Evolutionary conservation across 1,140 invertebrate species (phyloP), one percentile per base, ranked within the genome.

Genomic region (Caenorhabditis briggsae): DNA sequence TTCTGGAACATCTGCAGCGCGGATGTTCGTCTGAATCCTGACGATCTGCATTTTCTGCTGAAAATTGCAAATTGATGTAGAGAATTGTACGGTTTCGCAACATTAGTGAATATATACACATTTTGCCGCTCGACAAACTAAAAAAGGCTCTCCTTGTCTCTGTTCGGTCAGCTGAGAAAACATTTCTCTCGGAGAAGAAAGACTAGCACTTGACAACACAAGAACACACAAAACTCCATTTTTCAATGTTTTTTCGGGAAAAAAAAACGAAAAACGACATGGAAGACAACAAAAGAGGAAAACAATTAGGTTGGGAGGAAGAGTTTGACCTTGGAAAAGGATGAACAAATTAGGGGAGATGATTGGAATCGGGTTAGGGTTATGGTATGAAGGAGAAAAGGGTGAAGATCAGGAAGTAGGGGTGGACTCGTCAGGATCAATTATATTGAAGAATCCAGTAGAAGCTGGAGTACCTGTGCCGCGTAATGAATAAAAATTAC

Each of bases 101-200:
- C 59, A 33, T 41, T 9, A 8, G 9, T 41, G 25, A 64, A 64
- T 41, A 18, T 46, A 46, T 70, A 70, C 64, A 48, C 64, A 70
- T 70, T 70, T 43, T 14, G 23, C 64, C 33, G 20, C 6, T 8
- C 23, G 64, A 70, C 64, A 70, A 70, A 70, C 64, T 70, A 78
- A 78, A 78, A 78, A 25, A 53, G 59, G 59, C 59, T 61, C 56
- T 58, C 50, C 23, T 5, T 33, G 33, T 33, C 33, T 33, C 33
- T 33, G 33, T 33, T 33, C 70, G 23, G 43, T 50, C 70, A 78
- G 70, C 70, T 78, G 70, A 78, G 70, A 50, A 78, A 78, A 78
- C 70, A 78, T 78, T 48, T 50, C 65, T 5, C n/a, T 59, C 23
- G 58, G 58, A 20, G 25, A n/a, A 50, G n/a, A n/a, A 78, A 23